A percentile compares a stretch with the other conserved stretches of the same genome.
phyloP scores from a whole-genome alignment of 2,113 vertebrate genomes.

The Melierax canorus region DNA sequence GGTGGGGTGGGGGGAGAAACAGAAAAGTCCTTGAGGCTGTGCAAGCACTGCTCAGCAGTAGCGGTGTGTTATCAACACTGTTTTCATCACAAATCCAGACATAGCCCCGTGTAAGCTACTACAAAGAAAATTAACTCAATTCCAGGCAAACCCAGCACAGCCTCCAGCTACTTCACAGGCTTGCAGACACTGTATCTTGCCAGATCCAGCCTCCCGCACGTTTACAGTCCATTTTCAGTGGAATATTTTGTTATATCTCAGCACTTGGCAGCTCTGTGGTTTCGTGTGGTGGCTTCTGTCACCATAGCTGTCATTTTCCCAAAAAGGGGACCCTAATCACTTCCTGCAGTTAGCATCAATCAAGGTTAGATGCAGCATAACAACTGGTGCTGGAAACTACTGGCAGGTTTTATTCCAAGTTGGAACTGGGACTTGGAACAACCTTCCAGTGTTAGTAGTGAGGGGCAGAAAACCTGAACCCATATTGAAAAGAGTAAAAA shows the following conservation, averaged over 20 bases:
- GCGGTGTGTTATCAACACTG: rapidly evolving
- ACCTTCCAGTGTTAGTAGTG: neutral
- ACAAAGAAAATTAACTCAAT: neutral
- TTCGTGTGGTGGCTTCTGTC: neutral
- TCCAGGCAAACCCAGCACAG: neutral
- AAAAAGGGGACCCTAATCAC: neutral
- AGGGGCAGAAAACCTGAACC: neutral
- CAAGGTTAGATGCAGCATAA: neutral
- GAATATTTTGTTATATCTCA: neutral
- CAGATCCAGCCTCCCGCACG: neutral
- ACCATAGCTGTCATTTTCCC: neutral
- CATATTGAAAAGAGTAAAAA: neutral
- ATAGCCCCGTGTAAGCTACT: rapidly evolving
- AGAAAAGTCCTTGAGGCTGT: neutral
- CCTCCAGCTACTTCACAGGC: neutral
- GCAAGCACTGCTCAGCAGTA: neutral
- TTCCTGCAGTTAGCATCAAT: neutral
- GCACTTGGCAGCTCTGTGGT: neutral
- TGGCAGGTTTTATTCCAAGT: neutral
- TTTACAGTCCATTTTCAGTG: neutral
- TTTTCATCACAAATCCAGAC: neutral
- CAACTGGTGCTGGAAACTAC: neutral
- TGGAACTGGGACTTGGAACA: neutral
- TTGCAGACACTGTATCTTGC: neutral
- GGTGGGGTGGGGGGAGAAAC: neutral